Evolutionary conservation across 1,140 invertebrate genomes (phyloP).

Genomic region (Anoplophora glabripennis): DNA sequence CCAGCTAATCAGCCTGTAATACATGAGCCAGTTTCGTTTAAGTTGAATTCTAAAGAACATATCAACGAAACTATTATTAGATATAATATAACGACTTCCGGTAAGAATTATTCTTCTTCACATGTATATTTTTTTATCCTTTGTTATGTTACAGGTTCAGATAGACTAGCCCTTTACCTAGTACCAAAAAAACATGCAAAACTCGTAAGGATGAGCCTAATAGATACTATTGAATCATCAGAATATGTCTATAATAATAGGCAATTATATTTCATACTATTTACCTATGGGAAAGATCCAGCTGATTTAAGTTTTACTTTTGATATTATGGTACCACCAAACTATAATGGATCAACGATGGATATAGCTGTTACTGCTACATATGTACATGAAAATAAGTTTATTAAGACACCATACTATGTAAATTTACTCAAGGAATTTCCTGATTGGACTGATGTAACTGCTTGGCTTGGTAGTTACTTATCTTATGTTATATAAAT

Average conservation of each 20-base stretch:
- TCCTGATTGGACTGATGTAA: constrained; percentile 44
- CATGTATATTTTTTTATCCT: too few species aligned
- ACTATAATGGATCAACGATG: constrained; percentile 29
- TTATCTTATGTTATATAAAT: constrained; percentile 41
- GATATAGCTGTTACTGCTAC: constrained; percentile 38
- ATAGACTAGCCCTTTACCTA: constrained; percentile 40
- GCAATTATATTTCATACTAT: constrained; percentile 39
- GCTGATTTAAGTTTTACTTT: constrained; percentile 33
- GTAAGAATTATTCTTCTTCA: constrained; percentile 17
- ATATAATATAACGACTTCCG: constrained; percentile 35
- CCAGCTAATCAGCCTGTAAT: constrained; percentile 41
- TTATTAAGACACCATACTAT: constrained; percentile 38
- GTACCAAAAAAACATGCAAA: constrained; percentile 33
- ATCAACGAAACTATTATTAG: constrained; percentile 18
- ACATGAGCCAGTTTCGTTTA: constrained; percentile 28
- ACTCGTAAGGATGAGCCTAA: constrained; percentile 39
- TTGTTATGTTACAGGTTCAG: constrained; percentile 31
- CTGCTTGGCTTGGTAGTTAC: constrained; percentile 38
- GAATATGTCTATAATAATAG: constrained; percentile 27
- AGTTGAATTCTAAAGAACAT: constrained; percentile 30
- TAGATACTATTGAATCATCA: constrained; percentile 23
- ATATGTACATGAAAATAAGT: constrained; percentile 37
- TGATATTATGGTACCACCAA: constrained; percentile 32
- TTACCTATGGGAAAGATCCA: constrained; percentile 34
- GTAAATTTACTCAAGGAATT: constrained; percentile 39